Evolutionary conservation across 2,888 invertebrate species (phyloP).

Genomic region (Cepaea hortensis): DNA sequence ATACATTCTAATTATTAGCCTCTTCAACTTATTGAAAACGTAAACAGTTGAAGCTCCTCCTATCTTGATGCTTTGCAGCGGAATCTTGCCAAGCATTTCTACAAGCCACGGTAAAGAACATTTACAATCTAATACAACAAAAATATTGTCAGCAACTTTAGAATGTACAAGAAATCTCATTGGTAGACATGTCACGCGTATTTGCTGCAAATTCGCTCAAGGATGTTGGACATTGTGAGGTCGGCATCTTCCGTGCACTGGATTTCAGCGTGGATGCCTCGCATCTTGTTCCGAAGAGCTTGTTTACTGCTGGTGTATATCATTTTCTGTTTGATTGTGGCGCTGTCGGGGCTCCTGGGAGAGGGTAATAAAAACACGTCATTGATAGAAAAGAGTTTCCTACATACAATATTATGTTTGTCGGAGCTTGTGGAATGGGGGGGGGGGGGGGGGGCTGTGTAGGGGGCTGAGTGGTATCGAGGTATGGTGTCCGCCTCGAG

Average conservation of each 20-base stretch:
- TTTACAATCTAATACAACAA: not conserved
- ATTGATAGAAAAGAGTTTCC: too few species aligned
- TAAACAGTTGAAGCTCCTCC: too few species aligned
- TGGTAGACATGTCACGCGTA: conserved; percentile 56
- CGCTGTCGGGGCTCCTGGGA: conserved; percentile 78
- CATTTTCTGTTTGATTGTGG: conserved; percentile 91
- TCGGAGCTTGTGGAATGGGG: too few species aligned
- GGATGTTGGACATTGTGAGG: conserved; percentile 70
- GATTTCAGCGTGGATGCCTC: conserved; percentile 97
- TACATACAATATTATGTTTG: too few species aligned
- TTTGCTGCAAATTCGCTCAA: conserved; percentile 65
- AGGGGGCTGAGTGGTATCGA: too few species aligned
- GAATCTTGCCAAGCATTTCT: not conserved
- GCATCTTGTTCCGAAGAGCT: conserved; percentile 96
- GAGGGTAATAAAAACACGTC: not conserved
- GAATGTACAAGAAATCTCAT: not conserved
- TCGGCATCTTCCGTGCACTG: conserved; percentile 95
- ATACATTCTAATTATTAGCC: too few species aligned
- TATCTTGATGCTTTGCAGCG: too few species aligned
- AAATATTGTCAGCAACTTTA: not conserved
- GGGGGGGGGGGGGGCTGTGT: too few species aligned
- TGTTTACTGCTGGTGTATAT: conserved; percentile 93
- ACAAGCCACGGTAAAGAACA: not conserved
- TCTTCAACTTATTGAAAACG: too few species aligned
- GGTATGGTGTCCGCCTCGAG: too few species aligned